Percentiles rank a stretch among this genome's conserved stretches.
These are phyloP conservation scores for Amblyopsis hoosieri DNA, from an alignment of 2,797 vertebrate species.

Conservation along the genomic window DNA sequence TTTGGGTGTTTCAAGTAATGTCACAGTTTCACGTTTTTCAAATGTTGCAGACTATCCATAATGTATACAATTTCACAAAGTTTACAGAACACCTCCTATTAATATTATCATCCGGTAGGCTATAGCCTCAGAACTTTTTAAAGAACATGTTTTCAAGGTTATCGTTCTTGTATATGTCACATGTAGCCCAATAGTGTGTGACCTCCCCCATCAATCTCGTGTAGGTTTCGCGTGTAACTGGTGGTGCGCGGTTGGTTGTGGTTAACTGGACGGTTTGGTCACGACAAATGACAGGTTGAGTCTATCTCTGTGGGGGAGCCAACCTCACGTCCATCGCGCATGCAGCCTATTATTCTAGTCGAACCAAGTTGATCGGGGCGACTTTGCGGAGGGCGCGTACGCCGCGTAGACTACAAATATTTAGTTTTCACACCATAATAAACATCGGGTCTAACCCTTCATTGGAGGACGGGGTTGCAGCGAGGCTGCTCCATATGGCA, in stretches of 20 bases:
- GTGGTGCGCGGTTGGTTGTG: constrained; percentile 1
- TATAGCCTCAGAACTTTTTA: constrained; percentile 5
- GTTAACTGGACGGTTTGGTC: constrained; percentile 33
- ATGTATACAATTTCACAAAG: neutral
- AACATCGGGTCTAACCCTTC: constrained; percentile 50
- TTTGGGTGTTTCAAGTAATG: no score
- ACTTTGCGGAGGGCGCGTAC: neutral
- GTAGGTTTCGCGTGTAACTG: neutral
- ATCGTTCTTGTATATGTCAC: constrained; percentile 3
- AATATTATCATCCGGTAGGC: neutral
- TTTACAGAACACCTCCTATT: constrained; percentile 6
- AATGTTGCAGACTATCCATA: no score
- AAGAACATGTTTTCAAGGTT: no score
- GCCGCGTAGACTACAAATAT: constrained; percentile 16
- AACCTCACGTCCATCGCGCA: constrained; percentile 35
- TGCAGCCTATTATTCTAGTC: constrained; percentile 26
- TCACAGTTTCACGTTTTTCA: no score
- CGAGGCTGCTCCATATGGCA: constrained; percentile 44
- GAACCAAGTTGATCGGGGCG: constrained; percentile 30
- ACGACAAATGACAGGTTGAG: constrained; percentile 57
- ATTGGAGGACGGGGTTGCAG: constrained; percentile 49
- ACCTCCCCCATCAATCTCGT: constrained; percentile 3
- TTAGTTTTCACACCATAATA: constrained; percentile 23
- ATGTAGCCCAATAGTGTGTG: constrained; percentile 21
- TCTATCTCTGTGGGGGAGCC: constrained; percentile 5